Conservation (phyloP, 2,113 vertebrate genomes). For the Pterocles burchelli region DNA sequence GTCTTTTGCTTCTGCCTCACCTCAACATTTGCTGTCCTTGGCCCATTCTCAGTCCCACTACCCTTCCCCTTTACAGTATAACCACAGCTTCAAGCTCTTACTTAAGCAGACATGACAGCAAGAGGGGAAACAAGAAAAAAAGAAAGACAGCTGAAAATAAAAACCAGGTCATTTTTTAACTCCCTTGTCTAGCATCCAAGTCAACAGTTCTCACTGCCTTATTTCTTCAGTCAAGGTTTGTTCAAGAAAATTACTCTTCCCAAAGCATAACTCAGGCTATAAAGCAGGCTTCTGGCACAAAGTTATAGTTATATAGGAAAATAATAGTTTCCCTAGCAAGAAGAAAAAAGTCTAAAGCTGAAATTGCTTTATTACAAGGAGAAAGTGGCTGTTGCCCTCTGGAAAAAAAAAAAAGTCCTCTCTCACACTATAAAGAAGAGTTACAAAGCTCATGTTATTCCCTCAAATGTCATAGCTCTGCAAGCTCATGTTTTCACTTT, state of each 20-base stretch:
- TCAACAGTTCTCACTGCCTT: not conserved
- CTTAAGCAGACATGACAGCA: not conserved
- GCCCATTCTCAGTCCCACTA: not conserved
- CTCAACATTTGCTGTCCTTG: not conserved
- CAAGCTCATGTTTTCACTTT: conserved; percentile 13
- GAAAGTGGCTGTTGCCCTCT: not conserved
- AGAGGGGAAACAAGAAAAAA: not conserved
- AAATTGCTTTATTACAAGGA: not conserved
- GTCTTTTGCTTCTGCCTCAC: not conserved
- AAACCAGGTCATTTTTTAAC: not conserved
- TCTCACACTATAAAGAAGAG: not conserved
- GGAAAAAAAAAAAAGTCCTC: not conserved
- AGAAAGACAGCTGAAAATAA: not conserved
- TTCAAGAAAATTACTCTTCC: not conserved
- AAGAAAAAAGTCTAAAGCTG: not conserved
- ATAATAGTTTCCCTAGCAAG: not conserved
- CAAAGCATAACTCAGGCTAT: not conserved
- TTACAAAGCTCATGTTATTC: not conserved
- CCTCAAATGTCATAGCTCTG: not conserved
- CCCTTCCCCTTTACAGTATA: not conserved
- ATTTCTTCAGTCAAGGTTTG: not conserved
- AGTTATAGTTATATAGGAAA: not conserved
- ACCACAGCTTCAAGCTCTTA: not conserved
- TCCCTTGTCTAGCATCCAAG: not conserved
- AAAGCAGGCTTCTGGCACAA: not conserved